Base-by-base conservation (phyloP, 1,140 invertebrate species). In the Drosophila hydei region DNA sequence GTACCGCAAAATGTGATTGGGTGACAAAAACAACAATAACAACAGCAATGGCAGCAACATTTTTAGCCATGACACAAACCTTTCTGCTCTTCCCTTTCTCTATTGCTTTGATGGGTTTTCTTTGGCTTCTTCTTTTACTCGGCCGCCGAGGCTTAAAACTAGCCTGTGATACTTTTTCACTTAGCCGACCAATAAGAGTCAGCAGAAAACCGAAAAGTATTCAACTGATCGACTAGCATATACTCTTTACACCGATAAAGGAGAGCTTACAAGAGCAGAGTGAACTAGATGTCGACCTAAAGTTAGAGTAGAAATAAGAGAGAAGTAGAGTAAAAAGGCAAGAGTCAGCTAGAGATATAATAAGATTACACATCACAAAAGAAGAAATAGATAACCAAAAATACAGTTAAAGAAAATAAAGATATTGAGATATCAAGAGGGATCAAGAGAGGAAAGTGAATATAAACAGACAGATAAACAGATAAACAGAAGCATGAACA, bases 91-190 rank as follows among this genome's bases (percentile, higher is more conserved):
- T 21, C 30, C 48, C 42, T 58, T 18, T 11, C 16, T 52, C n/a
- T 8, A 43, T 14, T 12, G 51, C 80, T 79, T 80, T 79, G 52
- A 76, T 74, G 72, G 77, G 59, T 38, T 43, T 85, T 80, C 50
- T 81, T 27, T 72, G 81, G 81, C 81, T 85, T 87, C 81, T 43
- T 63, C 38, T 50, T 42, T 1, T 7, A 42, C 59, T 43, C 11
- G 51, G 30, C 30, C 7, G 23, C 38, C 45, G 59, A 8, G 42
- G 43, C 58, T 69, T 73, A 68, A 65, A 72, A 80, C 43, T 60
- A 77, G 55, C 43, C 59, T 68, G 50, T 40, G 70, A 77, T 67
- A 72, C 62, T 65, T 85, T 70, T 76, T 18, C 48, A 60, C 43
- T 68, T 36, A 19, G 42, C 25, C 36, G 36, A 38, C 21, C 43